Base-by-base conservation (phyloP, 2,797 vertebrate genomes). In the Adrianichthys oophorus region DNA sequence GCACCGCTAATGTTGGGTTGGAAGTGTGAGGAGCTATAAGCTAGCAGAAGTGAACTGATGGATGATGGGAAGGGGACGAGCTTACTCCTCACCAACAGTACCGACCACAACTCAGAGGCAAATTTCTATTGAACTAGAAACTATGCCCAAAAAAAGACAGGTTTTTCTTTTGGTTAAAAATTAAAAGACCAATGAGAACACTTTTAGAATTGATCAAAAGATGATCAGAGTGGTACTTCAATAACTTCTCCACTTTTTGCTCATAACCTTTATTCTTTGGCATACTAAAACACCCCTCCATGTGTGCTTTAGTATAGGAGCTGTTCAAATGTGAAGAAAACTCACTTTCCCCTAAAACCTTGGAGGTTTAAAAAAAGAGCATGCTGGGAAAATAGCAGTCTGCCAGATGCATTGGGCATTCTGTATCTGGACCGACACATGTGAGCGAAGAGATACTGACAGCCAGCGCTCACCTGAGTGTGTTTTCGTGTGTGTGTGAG, bases 301-400 rank as follows among this genome's bases (percentile, higher is more conserved):
- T 75, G 41, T 58, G 55, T 62, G 54, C 52, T 56, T 66, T 47
- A 52, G 52, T 41, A 29, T 66, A 83, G 82, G 77, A 83, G 87
- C 84, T 76, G 72, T 77, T 90, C 82, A 85, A 83, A 86, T 91
- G 89, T 90, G 84, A 89, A 89, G 82, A 76, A 75, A 47, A 2
- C 16, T 21, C 60, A 48, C 54, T 65, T 80, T 48, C 44, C 63
- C 56, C 52, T 56, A 59, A 42, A 77, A 63, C 83, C 70, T 76
- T 58, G 45, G 62, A 80, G 78, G 75, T 79, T 64, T 59, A 3
- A 46, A 53, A 63, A 92, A 83, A 77, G 65, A 74, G 62, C 92
- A 61, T 90, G 92, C 91, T 92, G 92, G 76, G 90, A 92, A 93
- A 92, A 93, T 93, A 89, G 84, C 80, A 86, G 88, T 83, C 76